Conservation (phyloP, 2,797 vertebrate species). For the Novumbra hubbsi region DNA sequence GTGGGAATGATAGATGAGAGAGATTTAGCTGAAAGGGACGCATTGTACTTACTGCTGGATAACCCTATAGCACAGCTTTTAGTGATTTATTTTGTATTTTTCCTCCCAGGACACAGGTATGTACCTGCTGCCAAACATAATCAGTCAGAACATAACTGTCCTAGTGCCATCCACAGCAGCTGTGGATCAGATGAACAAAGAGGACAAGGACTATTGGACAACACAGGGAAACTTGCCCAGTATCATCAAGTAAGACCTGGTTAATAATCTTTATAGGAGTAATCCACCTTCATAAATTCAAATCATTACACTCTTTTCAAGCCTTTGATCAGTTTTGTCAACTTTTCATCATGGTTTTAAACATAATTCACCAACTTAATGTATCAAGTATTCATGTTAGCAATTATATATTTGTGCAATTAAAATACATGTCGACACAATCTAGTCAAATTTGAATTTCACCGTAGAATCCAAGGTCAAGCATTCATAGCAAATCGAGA, state of each 20-base stretch:
- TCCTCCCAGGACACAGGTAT: slow-evolving; percentile 64
- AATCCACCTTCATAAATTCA: too few species aligned
- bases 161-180: slow-evolving; percentile 83
- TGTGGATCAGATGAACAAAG: slow-evolving; percentile 73
- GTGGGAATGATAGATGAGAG: too few species aligned
- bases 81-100: neutral
- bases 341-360: too few species aligned
- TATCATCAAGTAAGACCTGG: slow-evolving; percentile 78
- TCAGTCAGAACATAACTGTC: slow-evolving; percentile 80
- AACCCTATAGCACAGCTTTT: neutral
- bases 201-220: slow-evolving; percentile 84
- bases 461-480: too few species aligned
- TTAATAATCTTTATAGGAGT: neutral
- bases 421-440: too few species aligned
- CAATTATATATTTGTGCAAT: too few species aligned
- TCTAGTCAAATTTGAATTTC: too few species aligned
- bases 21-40: neutral
- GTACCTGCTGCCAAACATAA: slow-evolving; percentile 69
- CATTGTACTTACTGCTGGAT: neutral
- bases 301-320: too few species aligned
- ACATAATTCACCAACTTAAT: too few species aligned
- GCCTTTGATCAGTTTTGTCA: too few species aligned
- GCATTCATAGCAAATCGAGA: too few species aligned
- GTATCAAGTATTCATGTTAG: too few species aligned
- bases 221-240: slow-evolving; percentile 74